Evolutionary conservation across 2,888 invertebrate species (phyloP), one percentile per base, ranked within the genome.

Genomic region (Spilosoma lubricipeda): DNA sequence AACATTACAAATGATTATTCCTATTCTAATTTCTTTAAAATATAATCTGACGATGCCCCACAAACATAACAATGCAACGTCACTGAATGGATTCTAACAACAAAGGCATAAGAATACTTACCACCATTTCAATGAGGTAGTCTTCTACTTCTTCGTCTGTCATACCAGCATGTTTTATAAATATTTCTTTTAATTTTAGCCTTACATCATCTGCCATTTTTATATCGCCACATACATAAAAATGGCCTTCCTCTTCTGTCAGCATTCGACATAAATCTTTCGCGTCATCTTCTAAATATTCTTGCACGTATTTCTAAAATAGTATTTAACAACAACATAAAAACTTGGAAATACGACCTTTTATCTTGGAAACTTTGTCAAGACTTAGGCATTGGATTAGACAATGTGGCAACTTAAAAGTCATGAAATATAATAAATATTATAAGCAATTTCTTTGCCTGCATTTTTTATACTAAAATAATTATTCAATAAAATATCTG

Each of bases 181-280:
- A 96, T 71, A 98, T 97, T 80, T 96, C 96, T 93, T 98, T 98
- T 74, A 99, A 94, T 63, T 98, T 99, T 90, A 98, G 98, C 91
- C 98, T 98, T 13, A 99, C 99, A 91, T 99, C 98, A 90, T 99
- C 98, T 0, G 99, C 99, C 99, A 99, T 99, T 78, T 98, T 98
- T 86, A 99, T 99, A 93, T 99, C 99, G 18, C 99, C 99, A 87
- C 99, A 99, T 0, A 99, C 99, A 89, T 99, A 99, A 89, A 99
- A 98, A 90, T 99, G 99, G 0, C 99, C 99, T 72, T 97, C 96
- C 88, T 98, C 97, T 76, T 97, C 94, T 18, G 98, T 96, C 67
- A 99, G 93, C 93, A 98, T 96, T 71, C 97, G 96, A 88, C 97
- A 98, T 72, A 99, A 96, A 85, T 97, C 96, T 52, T 96, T 96